These are phyloP conservation scores for Lasioglossum baleicum DNA, from an alignment of 1,140 invertebrate species.

Conservation along the genomic window DNA sequence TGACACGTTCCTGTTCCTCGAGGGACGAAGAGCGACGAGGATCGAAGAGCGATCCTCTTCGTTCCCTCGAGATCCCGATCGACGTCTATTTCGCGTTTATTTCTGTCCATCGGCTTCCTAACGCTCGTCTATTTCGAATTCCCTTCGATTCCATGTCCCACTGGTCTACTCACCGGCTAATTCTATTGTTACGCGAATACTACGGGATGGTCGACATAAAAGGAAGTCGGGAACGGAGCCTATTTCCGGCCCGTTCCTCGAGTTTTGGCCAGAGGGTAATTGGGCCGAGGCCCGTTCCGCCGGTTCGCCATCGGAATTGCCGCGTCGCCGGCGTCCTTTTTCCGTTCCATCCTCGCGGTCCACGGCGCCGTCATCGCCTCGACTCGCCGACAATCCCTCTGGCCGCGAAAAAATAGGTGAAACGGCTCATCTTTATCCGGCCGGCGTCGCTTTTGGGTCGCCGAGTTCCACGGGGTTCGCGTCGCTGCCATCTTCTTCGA, in stretches of 20 bases:
- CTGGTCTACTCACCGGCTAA: constrained; percentile 72
- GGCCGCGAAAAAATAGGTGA: too few relatives aligned
- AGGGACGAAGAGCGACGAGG: too few relatives aligned
- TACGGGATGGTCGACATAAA: constrained; percentile 60
- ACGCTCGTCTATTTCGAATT: constrained; percentile 65
- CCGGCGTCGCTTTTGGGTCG: too few relatives aligned
- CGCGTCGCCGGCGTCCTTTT: not conserved
- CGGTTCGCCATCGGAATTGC: constrained; percentile 19
- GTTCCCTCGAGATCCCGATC: too few relatives aligned
- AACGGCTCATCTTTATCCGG: too few relatives aligned
- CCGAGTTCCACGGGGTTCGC: too few relatives aligned
- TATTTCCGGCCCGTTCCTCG: constrained; percentile 60
- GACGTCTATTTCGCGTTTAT: constrained; percentile 39
- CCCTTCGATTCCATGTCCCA: constrained; percentile 66
- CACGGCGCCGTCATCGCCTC: not conserved
- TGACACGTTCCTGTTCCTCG: too few relatives aligned
- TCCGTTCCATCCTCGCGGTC: not conserved
- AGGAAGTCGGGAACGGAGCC: constrained; percentile 56
- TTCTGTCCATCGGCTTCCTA: constrained; percentile 34
- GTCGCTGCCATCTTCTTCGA: too few relatives aligned
- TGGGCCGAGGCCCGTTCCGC: constrained; percentile 20
- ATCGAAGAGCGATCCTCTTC: too few relatives aligned
- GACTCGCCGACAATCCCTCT: not conserved
- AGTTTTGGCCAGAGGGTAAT: constrained; percentile 46
- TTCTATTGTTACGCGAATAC: constrained; percentile 68